phyloP scores from a whole-genome alignment of 2,113 vertebrate species.

The Colius striatus region DNA sequence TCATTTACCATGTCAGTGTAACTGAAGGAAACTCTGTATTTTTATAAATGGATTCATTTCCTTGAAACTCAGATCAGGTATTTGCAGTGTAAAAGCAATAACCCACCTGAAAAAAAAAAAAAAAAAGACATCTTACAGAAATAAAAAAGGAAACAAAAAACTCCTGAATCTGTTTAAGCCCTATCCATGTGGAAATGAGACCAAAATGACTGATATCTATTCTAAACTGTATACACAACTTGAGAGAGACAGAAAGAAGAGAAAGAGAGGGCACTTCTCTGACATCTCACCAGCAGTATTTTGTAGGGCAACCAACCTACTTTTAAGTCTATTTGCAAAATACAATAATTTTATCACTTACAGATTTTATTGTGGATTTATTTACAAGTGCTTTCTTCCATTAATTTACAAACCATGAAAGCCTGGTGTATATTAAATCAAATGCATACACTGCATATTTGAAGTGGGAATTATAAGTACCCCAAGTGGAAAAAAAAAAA shows the following conservation, averaged over 20 bases:
- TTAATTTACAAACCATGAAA: background rate
- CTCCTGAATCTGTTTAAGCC: background rate
- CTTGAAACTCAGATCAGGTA: background rate
- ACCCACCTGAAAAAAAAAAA: background rate
- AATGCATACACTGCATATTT: background rate
- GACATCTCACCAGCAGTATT: constrained; percentile 50
- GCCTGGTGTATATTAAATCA: constrained; percentile 6
- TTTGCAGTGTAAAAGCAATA: background rate
- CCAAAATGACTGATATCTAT: background rate
- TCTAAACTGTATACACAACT: background rate
- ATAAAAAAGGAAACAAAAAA: background rate
- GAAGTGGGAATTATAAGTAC: background rate
- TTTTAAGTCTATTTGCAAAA: constrained; percentile 50
- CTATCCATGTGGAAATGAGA: constrained; percentile 1
- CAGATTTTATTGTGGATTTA: constrained; percentile 13
- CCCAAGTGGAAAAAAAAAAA: background rate
- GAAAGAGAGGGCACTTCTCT: background rate
- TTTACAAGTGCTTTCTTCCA: background rate
- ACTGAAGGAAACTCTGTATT: background rate
- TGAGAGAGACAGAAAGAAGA: too few relatives aligned
- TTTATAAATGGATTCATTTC: background rate
- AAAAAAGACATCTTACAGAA: background rate
- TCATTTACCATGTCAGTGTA: background rate
- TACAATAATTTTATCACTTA: constrained; percentile 50
- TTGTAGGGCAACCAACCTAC: constrained; percentile 39